Conservation (phyloP, 2,113 vertebrate species). For the Oreochromis spilurus region DNA sequence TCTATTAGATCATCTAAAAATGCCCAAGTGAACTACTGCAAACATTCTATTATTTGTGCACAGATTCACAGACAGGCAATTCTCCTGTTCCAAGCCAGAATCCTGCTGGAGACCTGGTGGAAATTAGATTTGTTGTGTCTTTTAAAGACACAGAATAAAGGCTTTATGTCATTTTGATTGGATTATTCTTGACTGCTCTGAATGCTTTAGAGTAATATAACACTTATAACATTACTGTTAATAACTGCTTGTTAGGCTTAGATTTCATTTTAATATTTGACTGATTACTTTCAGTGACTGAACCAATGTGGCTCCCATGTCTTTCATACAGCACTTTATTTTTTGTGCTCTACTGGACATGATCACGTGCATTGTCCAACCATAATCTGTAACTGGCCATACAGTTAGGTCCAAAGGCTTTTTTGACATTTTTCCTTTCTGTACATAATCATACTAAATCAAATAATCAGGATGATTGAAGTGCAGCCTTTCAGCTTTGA, state of each 20-base stretch:
- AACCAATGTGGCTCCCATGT: background rate
- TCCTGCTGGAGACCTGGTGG: background rate
- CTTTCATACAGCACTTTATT: background rate
- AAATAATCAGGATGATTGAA: background rate
- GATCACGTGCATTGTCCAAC: background rate
- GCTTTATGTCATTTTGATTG: constrained; percentile 3
- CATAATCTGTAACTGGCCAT: background rate
- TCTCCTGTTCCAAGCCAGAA: background rate
- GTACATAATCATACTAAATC: background rate
- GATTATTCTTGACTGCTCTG: background rate
- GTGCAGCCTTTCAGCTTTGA: background rate
- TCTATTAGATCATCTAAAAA: background rate
- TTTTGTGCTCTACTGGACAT: background rate
- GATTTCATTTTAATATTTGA: constrained; percentile 33
- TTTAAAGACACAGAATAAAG: constrained; percentile 19
- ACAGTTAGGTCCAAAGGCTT: background rate
- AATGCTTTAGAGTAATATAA: constrained; percentile 1
- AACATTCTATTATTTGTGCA: background rate
- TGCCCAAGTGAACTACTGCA: background rate
- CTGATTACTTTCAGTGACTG: background rate
- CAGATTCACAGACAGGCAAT: background rate
- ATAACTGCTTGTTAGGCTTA: constrained; percentile 14
- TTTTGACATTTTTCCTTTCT: background rate
- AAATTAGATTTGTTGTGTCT: background rate
- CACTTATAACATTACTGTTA: constrained; percentile 1